Conservation (phyloP, 2,888 invertebrate genomes). For the Nephrotoma flavescens region DNA sequence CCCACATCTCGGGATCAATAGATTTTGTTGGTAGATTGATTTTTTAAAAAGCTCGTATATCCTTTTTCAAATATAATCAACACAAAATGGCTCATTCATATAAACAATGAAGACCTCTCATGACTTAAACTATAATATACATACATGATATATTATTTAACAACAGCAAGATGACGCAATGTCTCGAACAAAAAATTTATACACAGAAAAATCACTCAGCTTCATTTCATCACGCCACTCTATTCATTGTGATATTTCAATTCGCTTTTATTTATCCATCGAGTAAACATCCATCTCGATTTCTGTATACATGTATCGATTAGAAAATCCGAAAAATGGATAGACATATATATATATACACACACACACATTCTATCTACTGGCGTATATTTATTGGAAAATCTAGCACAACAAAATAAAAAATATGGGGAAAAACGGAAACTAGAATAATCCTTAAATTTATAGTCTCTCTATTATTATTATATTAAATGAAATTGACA, state of each 20-base stretch:
- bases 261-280: not conserved
- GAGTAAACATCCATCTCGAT: not conserved
- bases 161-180: not conserved
- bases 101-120: not conserved
- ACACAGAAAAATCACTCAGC: not conserved
- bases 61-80: not conserved
- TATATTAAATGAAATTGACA: not conserved
- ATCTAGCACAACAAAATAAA: not conserved
- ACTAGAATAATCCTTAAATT: not conserved
- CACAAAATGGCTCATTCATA: not conserved
- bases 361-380: not conserved
- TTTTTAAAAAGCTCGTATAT: not conserved
- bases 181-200: not conserved
- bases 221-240: not conserved
- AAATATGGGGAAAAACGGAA: not conserved
- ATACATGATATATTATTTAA: not conserved
- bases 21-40: not conserved
- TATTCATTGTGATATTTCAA: not conserved
- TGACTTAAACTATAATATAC: not conserved
- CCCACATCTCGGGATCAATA: not conserved
- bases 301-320: not conserved
- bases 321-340: not conserved
- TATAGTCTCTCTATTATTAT: not conserved
- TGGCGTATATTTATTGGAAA: not conserved
- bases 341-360: not conserved